Evolutionary conservation across 2,888 invertebrate genomes (phyloP), one percentile per base, ranked within the genome.

Genomic region (Diaperis boleti): DNA sequence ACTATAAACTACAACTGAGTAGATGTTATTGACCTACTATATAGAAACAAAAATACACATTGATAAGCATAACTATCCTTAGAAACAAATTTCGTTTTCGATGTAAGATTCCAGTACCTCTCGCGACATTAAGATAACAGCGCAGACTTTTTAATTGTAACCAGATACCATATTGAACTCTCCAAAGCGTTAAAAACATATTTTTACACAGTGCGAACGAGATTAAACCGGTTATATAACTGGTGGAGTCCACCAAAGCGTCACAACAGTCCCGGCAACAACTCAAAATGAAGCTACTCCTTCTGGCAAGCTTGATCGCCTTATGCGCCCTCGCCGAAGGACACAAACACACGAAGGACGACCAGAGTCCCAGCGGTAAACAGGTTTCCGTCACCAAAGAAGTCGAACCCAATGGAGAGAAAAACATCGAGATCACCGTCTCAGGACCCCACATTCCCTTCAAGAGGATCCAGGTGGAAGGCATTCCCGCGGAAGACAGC

Each of bases 211-310:
- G n/a, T 39, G 29, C 31, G 18, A 54, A 54, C 8, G 26, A 18
- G 66, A 66, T 64, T 62, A 67, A 50, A 39, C 33, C 10, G 8
- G 22, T 31, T 67, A 67, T 67, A 67, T 64, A 67, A 62, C 26
- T 15, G 20, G 18, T 22, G 14, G 20, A 35, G 49, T 13, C 5
- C 11, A 10, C n/a, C 6, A 17, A 11, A n/a, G 47, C 37, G 31
- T 17, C 62, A 66, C 59, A 67, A 47, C 60, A 42, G 45, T 18
- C 22, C 26, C 31, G 42, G 59, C 44, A 57, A 56, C 54, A 33
- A 45, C 29, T 59, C 44, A 69, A 69, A 39, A 72, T 72, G 72
- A 69, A 69, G 66, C 68, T 66, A 17, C 26, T 72, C 7, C 29
- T 72, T 14, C 41, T 71, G 7, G 37, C 67, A 3, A 47, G 60